A percentile compares a stretch with the other conserved stretches of the same genome.
Conservation (phyloP, 1,140 invertebrate species). For the Diabrotica virgifera region DNA sequence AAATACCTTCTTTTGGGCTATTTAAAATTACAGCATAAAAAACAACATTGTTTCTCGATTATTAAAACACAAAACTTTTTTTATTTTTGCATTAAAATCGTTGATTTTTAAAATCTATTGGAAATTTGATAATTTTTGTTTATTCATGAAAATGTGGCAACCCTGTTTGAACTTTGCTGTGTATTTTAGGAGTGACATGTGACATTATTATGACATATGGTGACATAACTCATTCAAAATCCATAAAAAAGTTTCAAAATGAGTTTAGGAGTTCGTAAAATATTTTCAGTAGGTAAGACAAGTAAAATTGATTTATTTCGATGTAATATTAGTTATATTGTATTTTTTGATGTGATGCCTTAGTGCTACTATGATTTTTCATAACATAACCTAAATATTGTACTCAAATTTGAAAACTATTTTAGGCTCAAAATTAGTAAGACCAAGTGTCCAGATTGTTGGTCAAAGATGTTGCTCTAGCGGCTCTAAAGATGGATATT, state of each 20-base stretch:
- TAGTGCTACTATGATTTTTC: too few species aligned
- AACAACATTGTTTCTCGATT: too few species aligned
- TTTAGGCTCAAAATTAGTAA: conserved; percentile 22
- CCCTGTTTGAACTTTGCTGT: neutral
- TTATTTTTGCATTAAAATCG: too few species aligned
- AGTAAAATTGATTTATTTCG: conserved; percentile 19
- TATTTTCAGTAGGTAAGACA: conserved; percentile 31
- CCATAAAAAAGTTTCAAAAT: conserved; percentile 11
- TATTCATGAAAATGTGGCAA: conserved; percentile 1
- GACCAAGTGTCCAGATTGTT: conserved; percentile 14
- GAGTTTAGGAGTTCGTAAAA: conserved; percentile 23
- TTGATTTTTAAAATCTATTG: too few species aligned
- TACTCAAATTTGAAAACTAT: neutral
- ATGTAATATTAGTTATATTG: too few species aligned
- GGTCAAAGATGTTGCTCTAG: conserved; percentile 23
- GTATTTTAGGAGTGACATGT: conserved; percentile 12
- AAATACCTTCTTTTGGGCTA: too few species aligned
- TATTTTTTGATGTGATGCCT: too few species aligned
- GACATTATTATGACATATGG: too few species aligned
- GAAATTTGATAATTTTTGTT: too few species aligned
- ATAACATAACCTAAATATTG: neutral
- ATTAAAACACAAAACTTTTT: too few species aligned
- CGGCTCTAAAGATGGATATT: conserved; percentile 51
- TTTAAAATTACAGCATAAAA: too few species aligned
- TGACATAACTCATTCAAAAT: conserved; percentile 7